Evolutionary conservation across 2,797 vertebrate species (phyloP).

Genomic region (Molossus molossus): DNA sequence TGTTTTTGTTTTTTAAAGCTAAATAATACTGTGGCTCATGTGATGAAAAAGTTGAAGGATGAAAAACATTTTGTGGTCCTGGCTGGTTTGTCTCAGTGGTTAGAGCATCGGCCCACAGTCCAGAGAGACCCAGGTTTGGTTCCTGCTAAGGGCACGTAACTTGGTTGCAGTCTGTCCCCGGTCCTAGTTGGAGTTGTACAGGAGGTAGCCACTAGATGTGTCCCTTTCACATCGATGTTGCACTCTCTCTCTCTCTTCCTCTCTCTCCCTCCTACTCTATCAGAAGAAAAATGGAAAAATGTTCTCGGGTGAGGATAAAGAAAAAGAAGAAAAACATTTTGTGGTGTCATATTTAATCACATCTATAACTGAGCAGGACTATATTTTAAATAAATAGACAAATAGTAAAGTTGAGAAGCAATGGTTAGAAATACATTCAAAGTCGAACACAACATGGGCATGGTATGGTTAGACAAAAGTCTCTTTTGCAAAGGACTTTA

Average conservation of each 20-base stretch:
- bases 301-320: too few species aligned
- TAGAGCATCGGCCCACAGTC: too few species aligned
- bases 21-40: not conserved
- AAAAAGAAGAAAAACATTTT: constrained; percentile 22
- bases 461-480: not conserved
- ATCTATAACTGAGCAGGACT: not conserved
- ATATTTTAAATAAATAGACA: not conserved
- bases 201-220: too few species aligned
- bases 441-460: not conserved
- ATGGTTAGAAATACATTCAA: not conserved
- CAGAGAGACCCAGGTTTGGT: too few species aligned
- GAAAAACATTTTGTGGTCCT: not conserved
- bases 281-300: too few species aligned
- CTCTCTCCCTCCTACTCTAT: too few species aligned
- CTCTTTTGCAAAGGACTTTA: not conserved
- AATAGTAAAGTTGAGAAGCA: not conserved
- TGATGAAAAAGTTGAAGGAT: not conserved
- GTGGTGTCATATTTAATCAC: not conserved
- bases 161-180: too few species aligned
- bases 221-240: too few species aligned
- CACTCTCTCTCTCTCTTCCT: too few species aligned
- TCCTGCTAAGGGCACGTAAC: too few species aligned
- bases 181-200: too few species aligned
- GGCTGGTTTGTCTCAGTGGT: too few species aligned
- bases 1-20: not conserved